phyloP scores from a whole-genome alignment of 2,888 invertebrate genomes.

The Cacoxenus indagator region DNA sequence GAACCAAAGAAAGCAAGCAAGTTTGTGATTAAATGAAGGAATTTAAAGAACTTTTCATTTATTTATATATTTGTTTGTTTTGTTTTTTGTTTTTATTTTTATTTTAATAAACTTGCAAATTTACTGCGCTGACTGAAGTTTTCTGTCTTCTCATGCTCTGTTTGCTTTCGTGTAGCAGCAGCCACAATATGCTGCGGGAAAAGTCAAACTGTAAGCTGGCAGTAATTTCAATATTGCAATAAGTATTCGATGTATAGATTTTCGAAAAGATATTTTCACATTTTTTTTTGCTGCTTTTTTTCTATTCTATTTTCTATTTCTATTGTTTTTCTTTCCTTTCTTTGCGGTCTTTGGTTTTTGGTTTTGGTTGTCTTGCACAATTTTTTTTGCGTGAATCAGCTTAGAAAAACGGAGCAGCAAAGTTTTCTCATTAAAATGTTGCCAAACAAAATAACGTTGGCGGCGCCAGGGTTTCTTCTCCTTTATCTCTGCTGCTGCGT shows the following conservation, averaged over 20 bases:
- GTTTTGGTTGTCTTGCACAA: not conserved
- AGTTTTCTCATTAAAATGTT: slow-evolving; percentile 55
- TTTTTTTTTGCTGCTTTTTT: slow-evolving; percentile 6
- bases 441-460: slow-evolving; percentile 42
- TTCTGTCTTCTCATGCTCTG: too few relatives aligned
- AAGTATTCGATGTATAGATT: too few relatives aligned
- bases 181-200: too few relatives aligned
- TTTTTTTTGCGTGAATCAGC: not conserved
- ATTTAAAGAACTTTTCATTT: too few relatives aligned
- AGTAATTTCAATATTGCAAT: too few relatives aligned
- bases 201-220: too few relatives aligned
- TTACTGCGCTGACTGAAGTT: too few relatives aligned
- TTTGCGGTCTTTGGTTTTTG: not conserved
- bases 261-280: slow-evolving; percentile 16
- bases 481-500: not conserved
- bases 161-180: too few relatives aligned
- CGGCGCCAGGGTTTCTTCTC: slow-evolving; percentile 29
- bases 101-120: too few relatives aligned
- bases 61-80: too few relatives aligned
- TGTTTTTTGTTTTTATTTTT: too few relatives aligned
- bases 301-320: not conserved
- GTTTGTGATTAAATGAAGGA: not conserved
- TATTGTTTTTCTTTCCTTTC: too few relatives aligned
- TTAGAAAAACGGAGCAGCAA: slow-evolving; percentile 33
- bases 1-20: slow-evolving; percentile 28